Base-by-base conservation (phyloP, 2,888 invertebrate species). In the Pimpla rufipes region DNA sequence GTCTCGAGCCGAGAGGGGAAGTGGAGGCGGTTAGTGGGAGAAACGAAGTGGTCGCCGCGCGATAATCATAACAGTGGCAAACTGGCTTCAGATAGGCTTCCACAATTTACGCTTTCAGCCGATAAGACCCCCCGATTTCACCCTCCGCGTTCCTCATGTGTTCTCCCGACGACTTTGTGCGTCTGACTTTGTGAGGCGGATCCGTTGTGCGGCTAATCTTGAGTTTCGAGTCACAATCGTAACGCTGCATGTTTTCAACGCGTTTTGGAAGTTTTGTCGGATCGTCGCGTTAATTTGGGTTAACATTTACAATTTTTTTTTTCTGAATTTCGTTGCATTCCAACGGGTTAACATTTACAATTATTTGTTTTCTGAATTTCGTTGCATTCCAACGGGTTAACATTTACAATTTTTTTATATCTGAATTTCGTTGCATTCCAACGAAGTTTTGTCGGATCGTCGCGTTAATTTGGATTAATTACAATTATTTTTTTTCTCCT, bases 101-200 rank as follows among this genome's bases (percentile, higher is more conserved):
- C 59, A 71, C 79, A 45, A 67, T 79, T 71, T 81, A 85, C 79
- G 83, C 79, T 66, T 79, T 85, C 77, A 86, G 83, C 84, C 80
- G 83, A 85, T 67, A 83, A 50, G 35, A 23, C 13, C 40, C 64
- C n/a, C 52, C 52, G 16, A 83, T 79, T 67, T 79, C 62, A 70
- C 37, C 47, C 23, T 70, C n/a, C 62, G 10, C n/a, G n/a, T 16
- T 64, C n/a, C 55, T 55, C 70, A 23, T 23, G 68, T 37, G 45
- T 55, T 66, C 45, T 29, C 2, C 29, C 3, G 5, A 29, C 64
- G 70, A 74, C 52, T n/a, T 70, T 23, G 45, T n/a, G n/a, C n/a
- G n/a, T 37, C 23, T n/a, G 29, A 47, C 35, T 75, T 64, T 62
- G 57, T 57, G 37, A 66, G 11, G 50, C 11, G 18, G 29, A 1